These are phyloP conservation scores for Clinocottus analis DNA, from an alignment of 2,113 vertebrate species.

Conservation along the genomic window DNA sequence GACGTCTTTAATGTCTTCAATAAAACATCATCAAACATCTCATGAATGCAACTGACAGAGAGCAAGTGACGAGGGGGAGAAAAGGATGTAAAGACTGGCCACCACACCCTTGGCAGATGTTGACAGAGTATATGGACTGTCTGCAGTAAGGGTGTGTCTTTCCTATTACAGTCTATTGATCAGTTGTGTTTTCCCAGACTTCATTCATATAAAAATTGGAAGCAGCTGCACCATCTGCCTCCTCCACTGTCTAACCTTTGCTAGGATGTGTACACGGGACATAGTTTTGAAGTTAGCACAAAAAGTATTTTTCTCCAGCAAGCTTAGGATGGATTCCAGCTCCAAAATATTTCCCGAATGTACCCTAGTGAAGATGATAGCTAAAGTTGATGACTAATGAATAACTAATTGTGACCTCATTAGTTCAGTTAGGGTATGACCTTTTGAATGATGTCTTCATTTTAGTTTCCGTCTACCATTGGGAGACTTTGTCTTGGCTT, in stretches of 20 bases:
- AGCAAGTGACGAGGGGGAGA: conserved; percentile 41
- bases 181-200: conserved; percentile 77
- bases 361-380: not conserved
- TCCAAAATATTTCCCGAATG: not conserved
- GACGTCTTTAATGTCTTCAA: conserved; percentile 61
- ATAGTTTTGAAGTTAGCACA: conserved; percentile 42
- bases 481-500: not conserved
- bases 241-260: conserved; percentile 36
- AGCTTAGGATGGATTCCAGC: conserved; percentile 17
- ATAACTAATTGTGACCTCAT: not conserved
- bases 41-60: conserved; percentile 45
- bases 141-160: conserved; percentile 68
- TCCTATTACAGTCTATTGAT: conserved; percentile 75
- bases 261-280: conserved; percentile 37
- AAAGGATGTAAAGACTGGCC: conserved; percentile 53
- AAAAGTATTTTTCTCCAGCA: conserved; percentile 28
- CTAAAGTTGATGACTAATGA: not conserved
- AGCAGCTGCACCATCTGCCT: conserved; percentile 73
- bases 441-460: not conserved
- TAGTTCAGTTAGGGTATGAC: not conserved
- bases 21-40: conserved; percentile 55
- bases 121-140: conserved; percentile 61
- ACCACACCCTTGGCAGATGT: conserved; percentile 75
- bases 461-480: not conserved
- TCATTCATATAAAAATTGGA: conserved; percentile 75